Base-by-base conservation (phyloP, 2,113 vertebrate species). In the Neolamprologus tretocephalus region DNA sequence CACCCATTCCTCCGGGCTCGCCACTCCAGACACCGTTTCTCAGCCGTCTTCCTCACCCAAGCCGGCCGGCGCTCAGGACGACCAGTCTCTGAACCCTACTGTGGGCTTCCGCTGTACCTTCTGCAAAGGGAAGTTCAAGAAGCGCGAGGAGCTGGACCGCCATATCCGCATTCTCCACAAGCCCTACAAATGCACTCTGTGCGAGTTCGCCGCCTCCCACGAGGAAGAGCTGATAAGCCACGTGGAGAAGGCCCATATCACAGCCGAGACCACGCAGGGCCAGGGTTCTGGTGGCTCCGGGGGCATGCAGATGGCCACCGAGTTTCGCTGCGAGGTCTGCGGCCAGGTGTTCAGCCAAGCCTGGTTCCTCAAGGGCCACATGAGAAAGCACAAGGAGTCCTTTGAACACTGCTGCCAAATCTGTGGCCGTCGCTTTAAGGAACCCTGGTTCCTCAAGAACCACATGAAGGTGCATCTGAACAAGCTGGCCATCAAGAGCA, bases 401-500 rank as follows among this genome's bases (percentile, higher is more conserved):
- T 99, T 99, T 85, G 99, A 99, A 87, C 99, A 99, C 95, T 98
- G 98, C 95, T 99, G 99, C 93, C 98, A 99, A 96, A 99, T 99
- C 88, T 99, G 99, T 0, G 99, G 99, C 82, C 97, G 99, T 55
- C 97, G 99, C 89, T 99, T 99, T 94, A 99, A 99, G 82, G 99
- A 99, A 93, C 99, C 99, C 75, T 99, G 99, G 99, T 99, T 99
- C 93, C 97, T 99, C 53, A 99, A 99, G 94, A 99, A 99, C 89
- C 99, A 99, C 96, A 99, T 99, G 99, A 99, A 99, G 94, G 99
- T 99, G 31, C 99, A 99, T 92, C 97, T 99, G 90, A 99, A 99
- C 93, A 99, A 99, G 89, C 94, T 99, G 66, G 98, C 98, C 5
- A 98, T 98, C 86, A 99, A 99, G 96, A 99, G 91, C 96, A 99